Evolutionary conservation across 2,888 invertebrate species (phyloP), one percentile per base, ranked within the genome.

Genomic region (Sclerodermus sp.): DNA sequence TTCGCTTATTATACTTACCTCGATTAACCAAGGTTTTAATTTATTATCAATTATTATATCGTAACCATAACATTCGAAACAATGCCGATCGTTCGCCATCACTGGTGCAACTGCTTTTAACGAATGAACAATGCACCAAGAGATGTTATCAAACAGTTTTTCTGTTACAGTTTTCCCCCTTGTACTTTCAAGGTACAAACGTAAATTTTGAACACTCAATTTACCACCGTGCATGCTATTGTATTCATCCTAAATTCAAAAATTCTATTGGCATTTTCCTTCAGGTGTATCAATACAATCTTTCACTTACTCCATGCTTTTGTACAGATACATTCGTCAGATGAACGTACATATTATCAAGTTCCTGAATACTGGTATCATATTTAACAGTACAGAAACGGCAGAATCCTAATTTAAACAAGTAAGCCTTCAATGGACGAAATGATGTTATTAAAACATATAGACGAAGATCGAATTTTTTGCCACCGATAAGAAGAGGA

Each of bases 301-400:
- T n/a, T 51, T 51, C 42, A 80, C 84, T 80, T 78, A 89, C 90
- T 60, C 96, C 96, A 73, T 95, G 94, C 78, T 96, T 96, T 79
- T 98, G 97, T n/a, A 97, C 94, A 51, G 96, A 96, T 3, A 96
- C 96, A 76, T 97, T 97, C 10, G 96, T 96, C 46, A 96, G 83
- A 81, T 96, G 96, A 46, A 96, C 91, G 71, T 93, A 96, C 87
- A 93, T 91, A 76, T 91, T 95, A 77, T 94, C 93, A 64, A 91
- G 79, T 76, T 92, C 92, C 36, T 89, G 89, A 36, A 90, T 89
- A 76, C 89, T 92, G 1, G 90, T 91, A 73, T 94, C 93, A 73
- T 96, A 96, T 76, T 96, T 96, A 43, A 96, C 93, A 0, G 96
- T 95, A 70, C 96, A 97, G 80, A 97, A 97, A 49, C 96, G 86